Evolutionary conservation across 2,888 invertebrate genomes (phyloP), one percentile per base, ranked within the genome.

Genomic region (Hybos culiciformis): DNA sequence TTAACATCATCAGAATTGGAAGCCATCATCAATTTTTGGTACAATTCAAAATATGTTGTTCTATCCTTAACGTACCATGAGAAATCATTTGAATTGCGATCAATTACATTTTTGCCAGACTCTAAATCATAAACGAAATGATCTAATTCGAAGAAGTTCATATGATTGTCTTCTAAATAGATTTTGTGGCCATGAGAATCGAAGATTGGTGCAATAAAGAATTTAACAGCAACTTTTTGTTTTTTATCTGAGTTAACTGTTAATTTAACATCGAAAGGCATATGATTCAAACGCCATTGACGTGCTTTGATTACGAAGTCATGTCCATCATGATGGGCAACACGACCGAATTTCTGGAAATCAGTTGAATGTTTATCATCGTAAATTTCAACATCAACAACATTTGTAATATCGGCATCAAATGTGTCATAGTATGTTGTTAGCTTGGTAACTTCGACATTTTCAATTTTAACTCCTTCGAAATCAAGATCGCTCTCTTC

Each of bases 191-290:
- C 73, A 31, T 71, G 56, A 45, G 73, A 60, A 55, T 81, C 77
- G 54, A 71, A 70, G 58, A 81, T 80, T 1, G 83, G 83, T 56
- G 80, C 83, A 49, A 82, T 64, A 70, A 75, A 83, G 1, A 82
- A 65, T 52, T 78, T 75, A 4, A 83, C 74, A 5, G 79, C 69
- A 42, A 73, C 74, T 48, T 74, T 71, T 19, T 68, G 70, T n/a
- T 67, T 60, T 54, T 77, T 74, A 56, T 77, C 73, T 15, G 78
- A 74, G 37, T 62, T 55, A 3, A 79, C 63, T 39, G 73, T 72
- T 37, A 79, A 42, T 21, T 70, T 71, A 45, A 76, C 67, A 51
- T 69, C 74, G 69, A 78, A 80, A 19, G 75, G 75, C 42, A 77
- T 69, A 63, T 80, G 76, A 57, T 78, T 78, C 17, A 80, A 68